Evolutionary conservation across 2,113 vertebrate genomes (phyloP).

Genomic region (Myrmecophaga tridactyla): DNA sequence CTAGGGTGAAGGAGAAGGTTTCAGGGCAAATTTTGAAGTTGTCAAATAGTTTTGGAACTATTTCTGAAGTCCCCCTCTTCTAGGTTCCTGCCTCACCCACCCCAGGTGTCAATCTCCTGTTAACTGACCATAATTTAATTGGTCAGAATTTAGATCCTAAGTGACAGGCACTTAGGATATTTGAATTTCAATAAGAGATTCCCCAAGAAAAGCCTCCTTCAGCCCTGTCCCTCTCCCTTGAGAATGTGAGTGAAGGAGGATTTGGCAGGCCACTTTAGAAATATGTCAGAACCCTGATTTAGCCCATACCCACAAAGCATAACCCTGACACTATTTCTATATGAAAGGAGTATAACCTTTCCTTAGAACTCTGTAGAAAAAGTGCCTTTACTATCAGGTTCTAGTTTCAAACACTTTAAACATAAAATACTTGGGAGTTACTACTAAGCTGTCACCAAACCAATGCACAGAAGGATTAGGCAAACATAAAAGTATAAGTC

Average conservation of each 20-base stretch:
- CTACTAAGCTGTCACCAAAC: not conserved
- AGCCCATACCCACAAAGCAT: not conserved
- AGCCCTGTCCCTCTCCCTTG: not conserved
- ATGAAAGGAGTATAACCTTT: not conserved
- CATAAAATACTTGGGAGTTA: not conserved
- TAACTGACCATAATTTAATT: too few species aligned
- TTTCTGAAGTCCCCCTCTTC: not conserved
- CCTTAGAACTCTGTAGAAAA: constrained; percentile 44
- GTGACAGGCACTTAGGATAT: not conserved
- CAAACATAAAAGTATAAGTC: not conserved
- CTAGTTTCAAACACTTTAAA: constrained; percentile 29
- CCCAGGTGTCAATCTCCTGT: constrained; percentile 3
- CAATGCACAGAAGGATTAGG: not conserved
- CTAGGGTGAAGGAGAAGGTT: not conserved
- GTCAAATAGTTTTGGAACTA: not conserved
- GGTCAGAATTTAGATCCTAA: constrained; percentile 1
- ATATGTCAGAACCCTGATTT: constrained; percentile 22
- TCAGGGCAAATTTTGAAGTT: not conserved
- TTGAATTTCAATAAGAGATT: constrained; percentile 21
- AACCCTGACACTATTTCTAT: not conserved
- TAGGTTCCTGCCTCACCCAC: not conserved
- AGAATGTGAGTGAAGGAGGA: not conserved
- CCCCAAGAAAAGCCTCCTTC: not conserved
- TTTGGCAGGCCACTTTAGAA: not conserved
- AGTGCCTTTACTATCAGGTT: not conserved